Base-by-base conservation (phyloP, 2,113 vertebrate genomes). In the Kobus ellipsiprymnus region DNA sequence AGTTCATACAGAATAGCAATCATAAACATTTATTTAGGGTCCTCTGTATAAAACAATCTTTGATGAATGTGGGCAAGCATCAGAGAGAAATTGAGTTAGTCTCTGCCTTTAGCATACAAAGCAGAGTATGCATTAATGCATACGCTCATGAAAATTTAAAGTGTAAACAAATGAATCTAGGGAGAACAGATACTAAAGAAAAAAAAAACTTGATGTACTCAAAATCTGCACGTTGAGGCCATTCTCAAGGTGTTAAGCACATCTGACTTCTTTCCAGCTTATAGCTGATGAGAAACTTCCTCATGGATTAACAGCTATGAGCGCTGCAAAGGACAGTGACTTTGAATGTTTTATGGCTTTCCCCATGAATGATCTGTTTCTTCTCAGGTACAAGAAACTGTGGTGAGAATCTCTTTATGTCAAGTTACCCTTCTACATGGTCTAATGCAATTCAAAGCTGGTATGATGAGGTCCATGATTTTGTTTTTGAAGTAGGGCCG, bases 401-500 rank as follows among this genome's bases (percentile, higher is more conserved):
- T 67, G 90, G 77, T 11, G 96, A 98, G 95, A 98, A 97, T 88
- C 71, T 95, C 10, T 93, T 7, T 4, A 93, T 95, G 95, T 55
- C 95, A 90, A 77, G 4, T 21, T 0, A 1, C 1, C 44, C 62
- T 9, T 0, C 0, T 3, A 7, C 25, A 0, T 96, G 92, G 95
- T 95, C 95, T 59, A 0, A 19, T 3, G 96, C 15, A 60, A 0
- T 96, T 15, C 84, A 98, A 81, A 1, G 0, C 0, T 98, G 94
- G 91, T 85, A 90, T 46, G 15, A 96, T 95, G 96, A 98, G 71
- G 1, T 0, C 0, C 0, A 12, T 2, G 4, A 95, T 36, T 97
- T 97, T 9, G 1, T 0, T 0, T 97, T 54, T 67, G 88, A 3
- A 25, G 2, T 10, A 13, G 98, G 84, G n/a, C 71, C 17, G 94